Evolutionary conservation across 2,113 vertebrate species (phyloP), one percentile per base, ranked within the genome.

Genomic region (Parus major): DNA sequence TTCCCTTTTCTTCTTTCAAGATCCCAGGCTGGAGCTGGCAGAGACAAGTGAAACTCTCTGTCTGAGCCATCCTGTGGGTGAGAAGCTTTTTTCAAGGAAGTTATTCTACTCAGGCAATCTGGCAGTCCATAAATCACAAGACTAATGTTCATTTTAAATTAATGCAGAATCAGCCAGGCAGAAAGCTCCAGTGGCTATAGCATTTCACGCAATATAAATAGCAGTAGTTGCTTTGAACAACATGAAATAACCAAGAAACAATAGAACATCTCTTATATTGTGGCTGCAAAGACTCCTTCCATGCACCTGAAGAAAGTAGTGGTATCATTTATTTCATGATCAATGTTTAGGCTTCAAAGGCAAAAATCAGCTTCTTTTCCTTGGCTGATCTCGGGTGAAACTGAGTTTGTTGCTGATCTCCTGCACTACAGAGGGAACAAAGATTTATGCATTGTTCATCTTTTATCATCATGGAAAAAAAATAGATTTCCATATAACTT

Each of bases 81-180:
- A 93, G 60, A 78, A 76, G 41, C 47, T 86, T 90, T 81, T 72
- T 94, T 83, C 56, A 84, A 84, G 71, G 65, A 31, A 86, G 80
- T 75, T 88, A 35, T 64, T 44, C 80, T 81, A 25, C 76, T 64
- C 44, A 11, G 53, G 53, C n/a, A 75, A 84, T 47, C 79, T 83
- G 76, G 41, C 86, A 96, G 80, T 64, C 82, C 2, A 18, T 95
- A 92, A 95, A 93, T 95, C 93, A 92, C 52, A 82, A 90, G 76
- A 52, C 59, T 78, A 88, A 92, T 68, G 46, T 42, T 88, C 80
- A 31, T 33, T 86, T 61, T 78, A 94, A 96, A 91, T 94, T 90
- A 86, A 94, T 68, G 90, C 70, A 92, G 82, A 84, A 75, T 65
- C 86, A 79, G 25, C 61, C 72, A 88, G 64, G 86, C 80, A 93